Percentiles rank a stretch among this genome's conserved stretches.
Evolutionary conservation across 1,140 invertebrate genomes (phyloP).

Genomic region (Trichogramma pretiosum): DNA sequence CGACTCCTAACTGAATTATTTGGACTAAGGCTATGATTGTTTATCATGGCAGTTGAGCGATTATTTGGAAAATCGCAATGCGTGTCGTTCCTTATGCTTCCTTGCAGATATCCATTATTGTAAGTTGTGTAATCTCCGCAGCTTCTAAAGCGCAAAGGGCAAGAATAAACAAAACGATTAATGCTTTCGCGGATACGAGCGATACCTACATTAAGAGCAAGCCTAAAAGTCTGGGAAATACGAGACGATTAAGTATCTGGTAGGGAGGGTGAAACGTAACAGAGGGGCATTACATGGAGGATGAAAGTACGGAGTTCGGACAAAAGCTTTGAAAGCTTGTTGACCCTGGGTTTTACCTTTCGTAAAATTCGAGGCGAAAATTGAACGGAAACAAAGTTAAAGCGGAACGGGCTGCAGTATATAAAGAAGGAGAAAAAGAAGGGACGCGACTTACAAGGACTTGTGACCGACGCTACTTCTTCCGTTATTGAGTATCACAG

Average conservation of each 20-base stretch:
- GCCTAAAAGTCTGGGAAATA: no score
- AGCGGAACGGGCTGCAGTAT: not conserved
- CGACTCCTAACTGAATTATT: conserved; percentile 58
- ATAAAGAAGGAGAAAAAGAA: conserved; percentile 1
- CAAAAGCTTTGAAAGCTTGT: no score
- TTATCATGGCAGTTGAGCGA: conserved; percentile 37
- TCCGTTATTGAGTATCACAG: conserved; percentile 56
- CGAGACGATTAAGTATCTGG: no score
- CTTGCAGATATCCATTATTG: conserved; percentile 55
- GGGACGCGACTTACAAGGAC: conserved; percentile 29
- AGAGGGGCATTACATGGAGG: no score
- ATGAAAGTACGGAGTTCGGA: no score
- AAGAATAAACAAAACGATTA: no score
- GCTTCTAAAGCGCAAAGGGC: conserved; percentile 40
- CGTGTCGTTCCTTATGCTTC: conserved; percentile 56
- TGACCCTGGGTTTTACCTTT: no score
- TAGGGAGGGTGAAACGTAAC: no score
- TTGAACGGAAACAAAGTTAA: not conserved
- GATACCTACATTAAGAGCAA: no score
- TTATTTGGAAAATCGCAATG: conserved; percentile 53
- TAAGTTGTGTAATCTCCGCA: conserved; percentile 60
- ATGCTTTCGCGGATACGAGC: no score
- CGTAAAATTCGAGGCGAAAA: conserved; percentile 6
- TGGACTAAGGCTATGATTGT: conserved; percentile 55
- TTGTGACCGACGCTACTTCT: conserved; percentile 33